Conservation (phyloP, 64 coral and sea anemone species). For the Montipora cactus region DNA sequence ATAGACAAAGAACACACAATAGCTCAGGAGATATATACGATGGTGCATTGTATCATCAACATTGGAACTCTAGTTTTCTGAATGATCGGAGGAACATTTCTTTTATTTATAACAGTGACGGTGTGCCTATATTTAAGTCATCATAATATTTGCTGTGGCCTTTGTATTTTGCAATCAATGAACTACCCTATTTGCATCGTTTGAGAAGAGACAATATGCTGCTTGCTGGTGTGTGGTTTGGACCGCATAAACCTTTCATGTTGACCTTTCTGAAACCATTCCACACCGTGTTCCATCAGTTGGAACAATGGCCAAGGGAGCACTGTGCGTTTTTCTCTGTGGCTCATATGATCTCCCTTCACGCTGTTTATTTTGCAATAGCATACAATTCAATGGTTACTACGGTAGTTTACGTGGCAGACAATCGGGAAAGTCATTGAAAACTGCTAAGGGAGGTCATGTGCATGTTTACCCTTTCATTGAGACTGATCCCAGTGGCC, state of each 20-base stretch:
- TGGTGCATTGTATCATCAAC: slow-evolving; percentile 22
- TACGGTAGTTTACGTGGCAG: slow-evolving; percentile 53
- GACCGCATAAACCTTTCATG: slow-evolving; percentile 65
- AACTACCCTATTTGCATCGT: slow-evolving; percentile 35
- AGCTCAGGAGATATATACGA: slow-evolving; percentile 55
- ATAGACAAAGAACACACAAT: not conserved
- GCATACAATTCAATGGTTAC: slow-evolving; percentile 60
- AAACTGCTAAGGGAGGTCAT: slow-evolving; percentile 3
- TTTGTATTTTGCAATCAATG: slow-evolving; percentile 61
- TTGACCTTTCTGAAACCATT: slow-evolving; percentile 65
- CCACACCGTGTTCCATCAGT: not conserved
- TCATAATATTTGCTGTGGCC: slow-evolving; percentile 59
- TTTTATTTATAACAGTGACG: slow-evolving; percentile 54
- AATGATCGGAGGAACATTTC: slow-evolving; percentile 27
- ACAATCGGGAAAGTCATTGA: slow-evolving; percentile 58
- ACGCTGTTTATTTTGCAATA: slow-evolving; percentile 35
- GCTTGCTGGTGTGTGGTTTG: slow-evolving; percentile 76
- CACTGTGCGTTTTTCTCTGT: slow-evolving; percentile 27
- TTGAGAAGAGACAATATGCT: slow-evolving; percentile 66
- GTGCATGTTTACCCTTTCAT: slow-evolving; percentile 30
- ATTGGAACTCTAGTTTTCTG: not conserved
- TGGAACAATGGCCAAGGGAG: slow-evolving; percentile 11
- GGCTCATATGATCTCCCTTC: slow-evolving; percentile 65
- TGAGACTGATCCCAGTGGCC: slow-evolving; percentile 9
- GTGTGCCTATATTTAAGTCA: slow-evolving; percentile 72